Base-by-base conservation (phyloP, 2,888 invertebrate species). In the Laspeyria flexula region DNA sequence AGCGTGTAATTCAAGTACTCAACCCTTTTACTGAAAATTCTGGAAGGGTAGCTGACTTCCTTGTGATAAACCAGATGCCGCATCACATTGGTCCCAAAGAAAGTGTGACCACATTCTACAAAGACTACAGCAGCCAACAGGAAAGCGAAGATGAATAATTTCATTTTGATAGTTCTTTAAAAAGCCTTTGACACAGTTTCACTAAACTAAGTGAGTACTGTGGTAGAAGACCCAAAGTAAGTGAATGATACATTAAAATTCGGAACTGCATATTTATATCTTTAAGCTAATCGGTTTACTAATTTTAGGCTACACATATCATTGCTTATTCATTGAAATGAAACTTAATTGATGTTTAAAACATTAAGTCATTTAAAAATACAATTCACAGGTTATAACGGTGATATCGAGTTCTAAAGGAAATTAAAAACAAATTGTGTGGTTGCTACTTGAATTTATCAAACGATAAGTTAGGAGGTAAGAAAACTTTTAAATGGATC, bases 81-180 rank as follows among this genome's bases (percentile, higher is more conserved):
- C 3, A 55, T 25, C 0, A 86, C 67, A 48, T 61, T 89, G 0
- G 82, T 82, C 0, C 89, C 89, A 33, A 85, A 34, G 34, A 89
- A 88, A 0, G 77, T 78, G 37, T 88, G 83, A 0, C 64, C 61
- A 65, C 88, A 81, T 49, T 87, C 76, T 0, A 77, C 81, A 0
- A 77, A 45, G 0, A 77, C 73, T 0, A 82, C 49, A 0, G 55
- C 56, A 0, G 73, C 69, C 0, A 82, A 37, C 1, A 81, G n/a
- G 5, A 77, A 51, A 0, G 63, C 27, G 0, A 68, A 7, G 16
- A 65, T 48, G 23, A 55, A 65, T 0, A 71, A 48, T 43, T 73
- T 85, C 82, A 83, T 77, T 42, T 44, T 65, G 11, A 0, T 1
- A 3, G 23, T n/a, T n/a, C n/a, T n/a, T 6, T 7, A 4, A 25